These are phyloP conservation scores for Microctonus aethiopoides DNA, from an alignment of 2,888 invertebrate species.

Conservation along the genomic window DNA sequence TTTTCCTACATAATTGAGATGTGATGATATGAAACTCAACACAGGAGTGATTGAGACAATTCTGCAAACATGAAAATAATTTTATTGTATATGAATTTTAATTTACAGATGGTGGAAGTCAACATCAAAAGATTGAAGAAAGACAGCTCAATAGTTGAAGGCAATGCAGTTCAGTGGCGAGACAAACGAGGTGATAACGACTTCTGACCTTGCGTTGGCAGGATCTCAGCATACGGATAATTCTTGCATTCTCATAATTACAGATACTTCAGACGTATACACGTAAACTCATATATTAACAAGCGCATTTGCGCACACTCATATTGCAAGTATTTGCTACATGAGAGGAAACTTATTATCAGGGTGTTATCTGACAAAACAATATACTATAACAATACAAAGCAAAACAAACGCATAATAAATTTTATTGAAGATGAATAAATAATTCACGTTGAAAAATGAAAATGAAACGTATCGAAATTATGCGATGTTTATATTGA, in stretches of 20 bases:
- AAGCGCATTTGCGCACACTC: slow-evolving; percentile 7
- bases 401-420: slow-evolving; percentile 13
- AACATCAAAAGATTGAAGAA: slow-evolving; percentile 47
- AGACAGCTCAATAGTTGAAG: slow-evolving; percentile 51
- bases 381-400: too few relatives aligned
- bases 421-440: slow-evolving; percentile 11
- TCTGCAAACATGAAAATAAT: too few relatives aligned
- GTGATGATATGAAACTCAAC: too few relatives aligned
- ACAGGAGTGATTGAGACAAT: too few relatives aligned
- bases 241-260: too few relatives aligned
- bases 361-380: neutral
- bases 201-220: slow-evolving; percentile 61
- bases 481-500: slow-evolving; percentile 22
- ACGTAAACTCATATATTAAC: too few relatives aligned
- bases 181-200: slow-evolving; percentile 64
- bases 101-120: slow-evolving; percentile 60
- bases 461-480: slow-evolving; percentile 13
- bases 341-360: too few relatives aligned
- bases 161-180: slow-evolving; percentile 63
- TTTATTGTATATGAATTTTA: too few relatives aligned
- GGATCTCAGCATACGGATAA: slow-evolving; percentile 49
- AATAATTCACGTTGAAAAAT: slow-evolving; percentile 14
- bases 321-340: too few relatives aligned
- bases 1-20: too few relatives aligned
- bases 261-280: slow-evolving; percentile 29